Evolutionary conservation across 2,888 invertebrate species (phyloP).

Genomic region (Cryptocephalus moraei): DNA sequence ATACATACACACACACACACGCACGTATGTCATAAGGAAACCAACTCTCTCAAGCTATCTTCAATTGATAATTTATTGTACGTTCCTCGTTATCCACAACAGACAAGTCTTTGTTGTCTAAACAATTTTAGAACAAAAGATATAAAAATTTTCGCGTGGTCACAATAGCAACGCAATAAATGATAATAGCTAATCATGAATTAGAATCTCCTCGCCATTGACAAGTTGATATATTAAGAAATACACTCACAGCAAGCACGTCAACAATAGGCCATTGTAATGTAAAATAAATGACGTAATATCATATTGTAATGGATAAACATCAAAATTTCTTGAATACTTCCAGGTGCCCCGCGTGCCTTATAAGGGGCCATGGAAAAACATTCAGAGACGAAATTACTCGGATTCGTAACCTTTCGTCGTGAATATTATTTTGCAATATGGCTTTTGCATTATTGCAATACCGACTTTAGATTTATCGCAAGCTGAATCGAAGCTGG

Average conservation of each 20-base stretch:
- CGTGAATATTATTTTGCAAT: background rate
- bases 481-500: too few species aligned
- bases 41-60: too few species aligned
- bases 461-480: background rate
- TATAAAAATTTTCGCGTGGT: too few species aligned
- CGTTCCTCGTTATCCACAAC: background rate
- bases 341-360: conserved; percentile 1
- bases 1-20: too few species aligned
- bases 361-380: conserved; percentile 1
- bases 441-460: background rate
- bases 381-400: background rate
- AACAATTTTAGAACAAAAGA: background rate
- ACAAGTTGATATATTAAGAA: conserved; percentile 5
- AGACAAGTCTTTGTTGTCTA: background rate
- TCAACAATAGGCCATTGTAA: conserved; percentile 9
- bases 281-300: conserved; percentile 7
- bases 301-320: conserved; percentile 5
- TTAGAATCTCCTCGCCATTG: conserved; percentile 2
- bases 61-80: too few species aligned
- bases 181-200: conserved; percentile 1
- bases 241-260: background rate
- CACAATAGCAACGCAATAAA: background rate
- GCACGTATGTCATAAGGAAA: too few species aligned
- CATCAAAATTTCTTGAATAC: conserved; percentile 7
- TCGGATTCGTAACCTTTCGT: background rate